Conservation (phyloP, 2,888 invertebrate species). For the Oxycera nigricornis region DNA sequence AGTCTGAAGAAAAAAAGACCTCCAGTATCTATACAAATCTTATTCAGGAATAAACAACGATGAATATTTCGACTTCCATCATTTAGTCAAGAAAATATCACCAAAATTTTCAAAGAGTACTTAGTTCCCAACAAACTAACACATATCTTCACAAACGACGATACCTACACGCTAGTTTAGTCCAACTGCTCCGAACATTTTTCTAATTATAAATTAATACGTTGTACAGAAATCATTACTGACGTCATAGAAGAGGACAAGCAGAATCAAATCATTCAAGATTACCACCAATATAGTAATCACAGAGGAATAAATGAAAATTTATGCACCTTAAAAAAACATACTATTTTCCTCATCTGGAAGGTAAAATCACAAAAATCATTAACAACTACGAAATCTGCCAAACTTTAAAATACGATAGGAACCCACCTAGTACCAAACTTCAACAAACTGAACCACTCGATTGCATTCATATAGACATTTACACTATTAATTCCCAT, state of each 20-base stretch:
- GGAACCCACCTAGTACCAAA: slow-evolving; percentile 29
- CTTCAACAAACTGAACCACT: neutral
- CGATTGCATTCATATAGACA: slow-evolving; percentile 11
- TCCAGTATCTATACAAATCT: neutral
- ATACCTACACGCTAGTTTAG: slow-evolving; percentile 25
- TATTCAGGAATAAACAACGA: neutral
- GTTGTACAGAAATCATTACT: slow-evolving; percentile 44
- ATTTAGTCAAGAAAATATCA: neutral
- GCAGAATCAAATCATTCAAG: slow-evolving; percentile 46
- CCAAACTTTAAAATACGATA: slow-evolving; percentile 42
- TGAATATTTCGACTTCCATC: neutral
- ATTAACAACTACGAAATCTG: slow-evolving; percentile 42
- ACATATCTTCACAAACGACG: slow-evolving; percentile 24
- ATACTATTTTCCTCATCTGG: neutral
- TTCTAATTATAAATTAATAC: slow-evolving; percentile 41
- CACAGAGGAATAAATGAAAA: slow-evolving; percentile 47
- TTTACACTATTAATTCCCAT: slow-evolving; percentile 45
- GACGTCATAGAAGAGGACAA: slow-evolving; percentile 45
- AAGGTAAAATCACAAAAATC: neutral
- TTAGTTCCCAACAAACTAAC: neutral
- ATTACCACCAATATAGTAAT: slow-evolving; percentile 46
- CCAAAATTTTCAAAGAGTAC: neutral
- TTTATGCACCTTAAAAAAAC: neutral
- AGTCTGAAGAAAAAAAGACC: neutral
- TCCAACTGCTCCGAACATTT: slow-evolving; percentile 25